Conservation (phyloP, 2,888 invertebrate genomes). For the Osmoderma eremita region DNA sequence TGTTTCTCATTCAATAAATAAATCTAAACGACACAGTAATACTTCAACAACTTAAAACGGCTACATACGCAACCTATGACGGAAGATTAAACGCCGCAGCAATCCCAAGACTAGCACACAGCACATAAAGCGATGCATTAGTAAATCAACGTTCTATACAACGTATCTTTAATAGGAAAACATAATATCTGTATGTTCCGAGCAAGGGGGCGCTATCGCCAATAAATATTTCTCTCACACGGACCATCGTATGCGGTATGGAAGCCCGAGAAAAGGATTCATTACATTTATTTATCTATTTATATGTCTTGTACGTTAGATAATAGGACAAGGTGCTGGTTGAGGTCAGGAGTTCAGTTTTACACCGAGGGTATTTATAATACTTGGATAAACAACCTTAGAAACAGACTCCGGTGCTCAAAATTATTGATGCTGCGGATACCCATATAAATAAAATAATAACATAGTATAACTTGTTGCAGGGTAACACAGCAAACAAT, state of each 20-base stretch:
- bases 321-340: slow-evolving; percentile 2
- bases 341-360: slow-evolving; percentile 11
- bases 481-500: no score
- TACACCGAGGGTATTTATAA: neutral
- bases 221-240: slow-evolving; percentile 9
- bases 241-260: neutral
- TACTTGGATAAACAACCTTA: neutral
- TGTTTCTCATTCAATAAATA: no score
- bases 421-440: no score
- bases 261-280: neutral
- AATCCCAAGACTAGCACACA: no score
- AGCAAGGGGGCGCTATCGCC: neutral
- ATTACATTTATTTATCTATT: slow-evolving; percentile 15
- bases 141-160: neutral
- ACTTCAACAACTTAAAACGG: no score
- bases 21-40: no score
- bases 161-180: slow-evolving; percentile 8
- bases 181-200: slow-evolving; percentile 1
- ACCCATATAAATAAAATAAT: no score
- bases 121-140: neutral
- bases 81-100: no score
- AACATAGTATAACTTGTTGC: no score
- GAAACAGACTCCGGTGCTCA: neutral
- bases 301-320: neutral
- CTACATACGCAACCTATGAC: no score